Base-by-base conservation (phyloP, 2,797 vertebrate genomes). In the Crypturellus tataupa region DNA sequence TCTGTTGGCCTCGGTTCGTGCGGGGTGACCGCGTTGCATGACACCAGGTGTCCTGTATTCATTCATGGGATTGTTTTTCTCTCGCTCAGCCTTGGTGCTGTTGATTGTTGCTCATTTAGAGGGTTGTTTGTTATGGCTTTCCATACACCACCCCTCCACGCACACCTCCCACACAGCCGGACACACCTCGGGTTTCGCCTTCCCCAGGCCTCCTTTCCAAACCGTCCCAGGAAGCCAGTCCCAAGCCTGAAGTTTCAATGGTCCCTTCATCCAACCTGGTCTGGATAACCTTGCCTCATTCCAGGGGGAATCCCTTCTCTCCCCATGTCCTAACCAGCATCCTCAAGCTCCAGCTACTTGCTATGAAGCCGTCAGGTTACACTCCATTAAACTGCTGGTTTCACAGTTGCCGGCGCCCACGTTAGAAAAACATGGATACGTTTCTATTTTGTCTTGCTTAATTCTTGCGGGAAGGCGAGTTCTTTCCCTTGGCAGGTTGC, bases 111-210 rank as follows among this genome's bases (percentile, higher is more conserved):
- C 87, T 87, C 90, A 89, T 85, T 72, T 47, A n/a, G 63, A 84
- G 33, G 8, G 80, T 91, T 90, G 87, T 90, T 94, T 97, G 91
- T 95, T 77, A 63, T 23, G 75, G 40, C 7, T 82, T 82, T 83
- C n/a, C 60, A 5, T 8, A 16, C 49, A 68, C 85, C 31, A 59
- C 75, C 25, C 53, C 92, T 87, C 94, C 95, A 92, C 91, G 68
- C 70, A 72, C 92, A 27, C 81, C 46, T 62, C 94, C 96, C 85
- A 92, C 89, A 2, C 83, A 39, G 37, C 0, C 24, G 59, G 89
- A 68, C 87, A 68, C 78, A 24, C 79, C 92, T 95, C 2, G 18
- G 46, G 8, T 85, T 75, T 63, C 80, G 15, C 42, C 80, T 51
- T 12, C 81, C 70, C 55, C 24, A 6, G 17, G 6, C 80, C 56